Percentiles rank a stretch among this genome's conserved stretches.
Evolutionary conservation across 2,888 invertebrate genomes (phyloP).

Genomic region (Platynereis dumerilii): DNA sequence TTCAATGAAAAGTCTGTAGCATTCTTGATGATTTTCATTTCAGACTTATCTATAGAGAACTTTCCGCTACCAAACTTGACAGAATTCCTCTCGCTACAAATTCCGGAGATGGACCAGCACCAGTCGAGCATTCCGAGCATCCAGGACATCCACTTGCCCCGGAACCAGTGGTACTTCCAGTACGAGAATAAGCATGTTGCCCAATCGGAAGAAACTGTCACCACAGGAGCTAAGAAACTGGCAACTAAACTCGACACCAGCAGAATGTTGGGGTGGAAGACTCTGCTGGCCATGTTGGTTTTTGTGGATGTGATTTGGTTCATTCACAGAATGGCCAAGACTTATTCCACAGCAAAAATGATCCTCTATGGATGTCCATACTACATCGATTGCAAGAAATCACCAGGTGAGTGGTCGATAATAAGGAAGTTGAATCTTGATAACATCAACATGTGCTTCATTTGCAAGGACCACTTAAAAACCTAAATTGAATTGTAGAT

Average conservation of each 20-base stretch:
- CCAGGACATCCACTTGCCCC: constrained; percentile 37
- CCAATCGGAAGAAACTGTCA: neutral
- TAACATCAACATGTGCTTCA: too few relatives aligned
- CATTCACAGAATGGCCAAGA: constrained; percentile 55
- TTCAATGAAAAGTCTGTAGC: too few relatives aligned
- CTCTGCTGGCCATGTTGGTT: constrained; percentile 45
- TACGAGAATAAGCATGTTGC: constrained; percentile 33
- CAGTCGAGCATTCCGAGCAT: constrained; percentile 31
- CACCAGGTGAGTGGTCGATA: constrained; percentile 21
- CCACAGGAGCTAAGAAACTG: constrained; percentile 10
- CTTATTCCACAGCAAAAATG: constrained; percentile 52
- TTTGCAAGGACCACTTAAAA: too few relatives aligned
- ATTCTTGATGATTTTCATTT: constrained; percentile 1
- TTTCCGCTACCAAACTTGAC: constrained; percentile 40
- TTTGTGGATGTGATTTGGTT: constrained; percentile 56
- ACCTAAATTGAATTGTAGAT: too few relatives aligned
- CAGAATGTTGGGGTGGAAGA: constrained; percentile 34
- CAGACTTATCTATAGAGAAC: constrained; percentile 40
- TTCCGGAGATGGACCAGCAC: constrained; percentile 30
- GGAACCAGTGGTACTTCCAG: constrained; percentile 41
- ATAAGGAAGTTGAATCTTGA: too few relatives aligned
- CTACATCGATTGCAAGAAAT: constrained; percentile 52
- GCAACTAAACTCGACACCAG: constrained; percentile 15
- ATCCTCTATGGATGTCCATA: constrained; percentile 58
- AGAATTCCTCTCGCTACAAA: constrained; percentile 37